These are phyloP conservation scores for Beris chalybata DNA, from an alignment of 2,888 invertebrate species.

Conservation along the genomic window DNA sequence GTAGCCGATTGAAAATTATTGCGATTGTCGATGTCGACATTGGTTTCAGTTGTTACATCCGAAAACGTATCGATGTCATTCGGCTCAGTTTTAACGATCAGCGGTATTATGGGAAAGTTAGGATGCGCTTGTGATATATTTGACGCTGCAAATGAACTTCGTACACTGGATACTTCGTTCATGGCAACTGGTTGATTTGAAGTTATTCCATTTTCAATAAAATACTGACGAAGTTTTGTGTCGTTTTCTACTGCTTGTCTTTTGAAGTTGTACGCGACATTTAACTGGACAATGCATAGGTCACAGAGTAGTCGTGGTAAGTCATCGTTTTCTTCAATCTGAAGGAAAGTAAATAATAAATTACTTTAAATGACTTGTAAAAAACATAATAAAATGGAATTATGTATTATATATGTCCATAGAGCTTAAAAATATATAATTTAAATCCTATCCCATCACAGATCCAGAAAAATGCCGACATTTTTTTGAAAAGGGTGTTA, in stretches of 20 bases:
- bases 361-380: not conserved
- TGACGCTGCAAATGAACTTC: conserved; percentile 23
- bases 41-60: conserved; percentile 35
- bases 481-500: no score
- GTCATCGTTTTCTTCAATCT: conserved; percentile 43
- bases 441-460: no score
- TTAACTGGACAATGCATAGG: conserved; percentile 42
- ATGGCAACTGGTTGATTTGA: conserved; percentile 12
- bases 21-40: conserved; percentile 20
- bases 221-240: conserved; percentile 41
- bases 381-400: no score
- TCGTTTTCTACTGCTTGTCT: conserved; percentile 41
- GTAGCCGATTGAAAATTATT: conserved; percentile 14
- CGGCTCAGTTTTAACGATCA: conserved; percentile 37
- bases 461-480: no score
- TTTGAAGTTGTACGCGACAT: conserved; percentile 43
- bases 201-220: conserved; percentile 41
- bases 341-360: conserved; percentile 23
- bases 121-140: conserved; percentile 7
- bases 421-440: no score
- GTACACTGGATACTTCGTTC: conserved; percentile 10
- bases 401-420: no score
- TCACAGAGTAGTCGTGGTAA: conserved; percentile 41
- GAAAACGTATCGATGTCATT: conserved; percentile 36
- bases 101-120: conserved; percentile 33